phyloP scores from a whole-genome alignment of 2,797 vertebrate genomes.

The Coranthus polyacanthus region DNA sequence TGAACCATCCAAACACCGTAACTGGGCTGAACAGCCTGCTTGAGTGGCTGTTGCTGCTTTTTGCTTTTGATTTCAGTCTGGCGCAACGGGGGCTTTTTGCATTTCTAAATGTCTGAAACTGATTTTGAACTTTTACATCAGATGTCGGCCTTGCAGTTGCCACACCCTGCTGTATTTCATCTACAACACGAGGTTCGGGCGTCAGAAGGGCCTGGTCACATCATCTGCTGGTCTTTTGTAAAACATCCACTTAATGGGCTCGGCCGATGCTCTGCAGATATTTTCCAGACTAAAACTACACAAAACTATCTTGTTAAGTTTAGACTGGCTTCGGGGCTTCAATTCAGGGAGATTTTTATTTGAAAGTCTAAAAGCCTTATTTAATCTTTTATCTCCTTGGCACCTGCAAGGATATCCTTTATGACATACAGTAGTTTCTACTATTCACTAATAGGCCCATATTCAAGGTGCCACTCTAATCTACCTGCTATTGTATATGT shows the following conservation, averaged over 20 bases:
- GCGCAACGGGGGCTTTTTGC: slow-evolving; percentile 1
- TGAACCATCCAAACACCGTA: not conserved
- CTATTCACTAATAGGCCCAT: slow-evolving; percentile 11
- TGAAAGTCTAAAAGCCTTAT: slow-evolving; percentile 27
- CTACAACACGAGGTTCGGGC: not conserved
- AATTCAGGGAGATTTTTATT: slow-evolving; percentile 1
- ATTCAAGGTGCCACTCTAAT: slow-evolving; percentile 27
- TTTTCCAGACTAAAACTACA: slow-evolving; percentile 10
- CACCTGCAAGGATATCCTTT: slow-evolving; percentile 22
- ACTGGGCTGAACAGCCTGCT: not conserved
- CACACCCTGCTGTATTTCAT: not conserved
- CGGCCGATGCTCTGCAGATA: not conserved
- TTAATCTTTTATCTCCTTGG: slow-evolving; percentile 29
- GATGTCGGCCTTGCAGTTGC: not conserved
- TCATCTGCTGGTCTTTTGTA: slow-evolving; percentile 2
- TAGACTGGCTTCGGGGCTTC: slow-evolving; percentile 1
- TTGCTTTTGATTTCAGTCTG: slow-evolving; percentile 13
- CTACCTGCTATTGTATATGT: slow-evolving; percentile 8
- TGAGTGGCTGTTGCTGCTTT: not conserved
- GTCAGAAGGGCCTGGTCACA: not conserved
- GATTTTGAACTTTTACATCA: not conserved
- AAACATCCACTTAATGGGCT: not conserved
- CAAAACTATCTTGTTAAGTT: slow-evolving; percentile 1
- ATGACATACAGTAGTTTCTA: slow-evolving; percentile 24
- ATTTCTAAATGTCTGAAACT: not conserved